A percentile compares a stretch with the other conserved stretches of the same genome.
Evolutionary conservation across 2,113 vertebrate genomes (phyloP).

Genomic region (Aspiorhynchus laticeps): DNA sequence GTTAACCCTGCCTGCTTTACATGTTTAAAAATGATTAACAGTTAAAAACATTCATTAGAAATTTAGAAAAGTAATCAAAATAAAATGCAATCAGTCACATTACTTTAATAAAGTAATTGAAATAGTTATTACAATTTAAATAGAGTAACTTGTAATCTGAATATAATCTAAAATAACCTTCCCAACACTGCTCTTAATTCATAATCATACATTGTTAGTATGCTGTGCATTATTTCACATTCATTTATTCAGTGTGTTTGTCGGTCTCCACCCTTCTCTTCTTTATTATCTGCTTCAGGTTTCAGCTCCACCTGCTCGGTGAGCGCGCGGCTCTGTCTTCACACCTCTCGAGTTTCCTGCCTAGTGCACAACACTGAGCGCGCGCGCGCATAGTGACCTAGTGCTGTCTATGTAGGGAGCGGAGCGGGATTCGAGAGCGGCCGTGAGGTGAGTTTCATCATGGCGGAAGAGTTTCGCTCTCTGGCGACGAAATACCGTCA

Average conservation of each 20-base stretch:
- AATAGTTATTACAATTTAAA: too few relatives aligned
- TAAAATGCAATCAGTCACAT: too few relatives aligned
- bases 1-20: too few relatives aligned
- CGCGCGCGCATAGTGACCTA: not conserved
- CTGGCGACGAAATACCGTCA: constrained; percentile 34
- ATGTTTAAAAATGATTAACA: too few relatives aligned
- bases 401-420: not conserved
- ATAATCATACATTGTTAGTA: not conserved
- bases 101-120: too few relatives aligned
- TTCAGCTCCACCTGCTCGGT: constrained; percentile 59
- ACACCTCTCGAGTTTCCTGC: not conserved
- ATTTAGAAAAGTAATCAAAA: too few relatives aligned
- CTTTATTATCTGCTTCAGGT: constrained; percentile 27
- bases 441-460: constrained; percentile 45
- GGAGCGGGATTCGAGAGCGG: not conserved
- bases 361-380: not conserved
- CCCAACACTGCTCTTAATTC: not conserved
- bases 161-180: too few relatives aligned
- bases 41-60: too few relatives aligned
- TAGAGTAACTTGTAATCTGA: too few relatives aligned
- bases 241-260: not conserved
- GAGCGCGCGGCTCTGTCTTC: constrained; percentile 32
- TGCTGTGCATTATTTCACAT: not conserved
- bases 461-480: constrained; percentile 69
- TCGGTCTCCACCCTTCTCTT: not conserved